A percentile compares a stretch with the other conserved stretches of the same genome.
Evolutionary conservation across 2,888 invertebrate species (phyloP).

Genomic region (Drosophila testacea): DNA sequence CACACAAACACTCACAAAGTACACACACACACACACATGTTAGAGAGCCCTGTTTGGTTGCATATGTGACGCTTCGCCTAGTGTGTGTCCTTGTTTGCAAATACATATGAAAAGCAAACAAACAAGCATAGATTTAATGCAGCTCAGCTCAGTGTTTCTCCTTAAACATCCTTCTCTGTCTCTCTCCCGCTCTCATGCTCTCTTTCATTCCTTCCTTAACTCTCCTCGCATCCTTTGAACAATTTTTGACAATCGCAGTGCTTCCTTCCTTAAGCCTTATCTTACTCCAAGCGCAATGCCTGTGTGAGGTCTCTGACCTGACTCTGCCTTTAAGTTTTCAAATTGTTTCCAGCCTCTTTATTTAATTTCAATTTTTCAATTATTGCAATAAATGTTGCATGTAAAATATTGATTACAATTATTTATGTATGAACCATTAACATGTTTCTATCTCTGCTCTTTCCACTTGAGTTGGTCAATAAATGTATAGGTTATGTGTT

Average conservation of each 20-base stretch:
- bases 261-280: constrained; percentile 51
- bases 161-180: constrained; percentile 12
- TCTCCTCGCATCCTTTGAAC: constrained; percentile 45
- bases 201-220: constrained; percentile 11
- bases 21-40: constrained; percentile 50
- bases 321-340: constrained; percentile 37
- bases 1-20: constrained; percentile 25
- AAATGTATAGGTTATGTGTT: background rate
- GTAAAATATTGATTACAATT: constrained; percentile 9
- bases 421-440: background rate
- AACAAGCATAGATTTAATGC: constrained; percentile 80
- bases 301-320: constrained; percentile 51
- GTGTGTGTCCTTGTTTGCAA: constrained; percentile 70
- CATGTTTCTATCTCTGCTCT: background rate
- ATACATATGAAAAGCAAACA: constrained; percentile 74
- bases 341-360: constrained; percentile 12
- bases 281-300: background rate
- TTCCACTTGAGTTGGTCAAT: background rate
- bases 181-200: constrained; percentile 2
- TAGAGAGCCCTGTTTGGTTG: constrained; percentile 36
- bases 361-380: constrained; percentile 2
- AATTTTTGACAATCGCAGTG: constrained; percentile 58
- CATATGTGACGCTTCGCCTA: constrained; percentile 51
- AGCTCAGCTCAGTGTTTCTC: constrained; percentile 46
- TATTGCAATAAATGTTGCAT: background rate